Evolutionary conservation across 2,888 invertebrate genomes (phyloP).

Genomic region (Beris chalybata): DNA sequence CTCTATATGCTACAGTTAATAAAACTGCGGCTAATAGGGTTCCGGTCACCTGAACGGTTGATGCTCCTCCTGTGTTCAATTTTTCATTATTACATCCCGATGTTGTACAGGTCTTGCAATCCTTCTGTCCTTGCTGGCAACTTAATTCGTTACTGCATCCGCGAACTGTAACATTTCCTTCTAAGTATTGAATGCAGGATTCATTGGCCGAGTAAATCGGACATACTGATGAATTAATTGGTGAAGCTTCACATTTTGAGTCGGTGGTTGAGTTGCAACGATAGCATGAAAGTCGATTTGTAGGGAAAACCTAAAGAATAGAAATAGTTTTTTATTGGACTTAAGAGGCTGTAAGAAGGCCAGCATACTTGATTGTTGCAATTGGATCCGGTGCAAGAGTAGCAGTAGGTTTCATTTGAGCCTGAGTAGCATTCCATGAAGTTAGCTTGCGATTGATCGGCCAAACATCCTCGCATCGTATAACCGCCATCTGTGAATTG

Average conservation of each 20-base stretch:
- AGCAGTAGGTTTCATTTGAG: slow-evolving; percentile 11
- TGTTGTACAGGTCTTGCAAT: not conserved
- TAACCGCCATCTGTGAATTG: slow-evolving; percentile 8
- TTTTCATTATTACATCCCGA: slow-evolving; percentile 8
- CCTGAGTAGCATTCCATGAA: slow-evolving; percentile 18
- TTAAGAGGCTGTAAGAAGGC: not conserved
- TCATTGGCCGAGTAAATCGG: slow-evolving; percentile 10
- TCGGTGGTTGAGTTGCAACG: slow-evolving; percentile 10
- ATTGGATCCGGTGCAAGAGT: not conserved
- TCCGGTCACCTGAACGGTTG: slow-evolving; percentile 13
- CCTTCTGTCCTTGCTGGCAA: not conserved
- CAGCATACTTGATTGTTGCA: slow-evolving; percentile 19
- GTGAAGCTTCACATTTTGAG: not conserved
- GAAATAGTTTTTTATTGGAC: not conserved
- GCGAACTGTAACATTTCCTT: not conserved
- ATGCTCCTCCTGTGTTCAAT: not conserved
- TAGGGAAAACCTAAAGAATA: slow-evolving; percentile 23
- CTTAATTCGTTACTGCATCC: slow-evolving; percentile 13
- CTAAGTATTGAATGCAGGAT: slow-evolving; percentile 9
- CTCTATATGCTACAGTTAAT: slow-evolving; percentile 1
- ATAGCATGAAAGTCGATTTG: slow-evolving; percentile 5
- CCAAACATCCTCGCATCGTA: slow-evolving; percentile 13
- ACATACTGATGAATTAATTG: slow-evolving; percentile 7
- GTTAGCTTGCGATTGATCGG: not conserved
- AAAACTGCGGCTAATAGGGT: slow-evolving; percentile 3